phyloP scores from a whole-genome alignment of 2,113 vertebrate species.

The Conger conger region DNA sequence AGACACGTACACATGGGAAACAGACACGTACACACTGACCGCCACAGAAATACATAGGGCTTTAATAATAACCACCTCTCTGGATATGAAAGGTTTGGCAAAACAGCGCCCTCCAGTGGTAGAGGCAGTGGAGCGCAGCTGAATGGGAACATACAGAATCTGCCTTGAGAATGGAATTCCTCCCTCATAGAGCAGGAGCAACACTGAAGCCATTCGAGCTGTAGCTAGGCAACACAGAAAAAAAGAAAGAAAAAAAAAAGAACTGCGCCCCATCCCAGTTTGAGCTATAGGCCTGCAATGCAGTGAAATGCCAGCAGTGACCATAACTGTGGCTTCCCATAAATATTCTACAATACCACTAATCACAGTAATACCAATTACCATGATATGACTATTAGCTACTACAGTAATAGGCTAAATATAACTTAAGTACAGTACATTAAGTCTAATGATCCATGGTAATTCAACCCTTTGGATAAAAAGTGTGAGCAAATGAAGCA shows the following conservation, averaged over 20 bases:
- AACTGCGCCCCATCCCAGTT: neutral
- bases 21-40: no score
- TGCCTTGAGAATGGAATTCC: neutral
- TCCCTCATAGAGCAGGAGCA: neutral
- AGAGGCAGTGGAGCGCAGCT: neutral
- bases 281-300: neutral
- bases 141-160: neutral
- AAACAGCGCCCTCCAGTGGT: neutral
- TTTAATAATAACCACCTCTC: no score
- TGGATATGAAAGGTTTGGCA: neutral
- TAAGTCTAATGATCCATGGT: conserved; percentile 44
- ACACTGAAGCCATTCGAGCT: neutral
- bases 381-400: neutral
- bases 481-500: conserved; percentile 1
- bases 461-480: conserved; percentile 27
- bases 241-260: neutral
- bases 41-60: no score
- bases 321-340: neutral
- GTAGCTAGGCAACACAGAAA: neutral
- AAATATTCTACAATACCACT: neutral
- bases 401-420: neutral
- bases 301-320: neutral
- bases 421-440: conserved; percentile 28
- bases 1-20: no score
- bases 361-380: neutral